Evolutionary conservation across 2,113 vertebrate genomes (phyloP).

Genomic region (Rhynchomys soricoides): DNA sequence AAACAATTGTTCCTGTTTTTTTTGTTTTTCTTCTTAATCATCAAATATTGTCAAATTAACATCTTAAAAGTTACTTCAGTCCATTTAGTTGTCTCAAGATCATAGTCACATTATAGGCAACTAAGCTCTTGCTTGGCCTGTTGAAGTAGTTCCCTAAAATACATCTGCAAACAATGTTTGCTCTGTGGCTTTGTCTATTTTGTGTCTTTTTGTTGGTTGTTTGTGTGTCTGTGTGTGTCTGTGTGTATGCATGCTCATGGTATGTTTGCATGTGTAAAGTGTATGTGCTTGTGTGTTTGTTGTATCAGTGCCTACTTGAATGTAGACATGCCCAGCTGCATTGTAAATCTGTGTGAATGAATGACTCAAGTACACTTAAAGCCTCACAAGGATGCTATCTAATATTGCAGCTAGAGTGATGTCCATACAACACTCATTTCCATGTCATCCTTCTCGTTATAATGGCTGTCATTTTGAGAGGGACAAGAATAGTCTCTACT

Average conservation of each 20-base stretch:
- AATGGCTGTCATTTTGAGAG: not conserved
- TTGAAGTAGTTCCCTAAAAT: not conserved
- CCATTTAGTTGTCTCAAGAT: not conserved
- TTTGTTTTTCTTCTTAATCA: not conserved
- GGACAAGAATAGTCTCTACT: not conserved
- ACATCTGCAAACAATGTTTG: not conserved
- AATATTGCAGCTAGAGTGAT: not conserved
- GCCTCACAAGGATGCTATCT: not conserved
- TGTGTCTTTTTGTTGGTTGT: not conserved
- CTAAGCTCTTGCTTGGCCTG: not conserved
- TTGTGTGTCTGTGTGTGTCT: not conserved
- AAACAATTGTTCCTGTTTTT: not conserved
- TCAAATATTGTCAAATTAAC: not conserved
- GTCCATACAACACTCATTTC: not conserved
- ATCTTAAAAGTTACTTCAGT: not conserved
- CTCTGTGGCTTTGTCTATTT: not conserved
- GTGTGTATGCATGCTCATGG: not conserved
- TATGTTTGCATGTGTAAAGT: not conserved
- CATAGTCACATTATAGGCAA: not conserved
- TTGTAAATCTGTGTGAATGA: not conserved
- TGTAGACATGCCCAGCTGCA: not conserved
- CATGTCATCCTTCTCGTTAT: not conserved
- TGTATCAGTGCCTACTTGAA: not conserved
- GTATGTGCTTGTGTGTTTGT: too few species aligned
- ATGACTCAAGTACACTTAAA: not conserved